Conservation (phyloP, 2,888 invertebrate species). For the Microctonus aethiopoides region DNA sequence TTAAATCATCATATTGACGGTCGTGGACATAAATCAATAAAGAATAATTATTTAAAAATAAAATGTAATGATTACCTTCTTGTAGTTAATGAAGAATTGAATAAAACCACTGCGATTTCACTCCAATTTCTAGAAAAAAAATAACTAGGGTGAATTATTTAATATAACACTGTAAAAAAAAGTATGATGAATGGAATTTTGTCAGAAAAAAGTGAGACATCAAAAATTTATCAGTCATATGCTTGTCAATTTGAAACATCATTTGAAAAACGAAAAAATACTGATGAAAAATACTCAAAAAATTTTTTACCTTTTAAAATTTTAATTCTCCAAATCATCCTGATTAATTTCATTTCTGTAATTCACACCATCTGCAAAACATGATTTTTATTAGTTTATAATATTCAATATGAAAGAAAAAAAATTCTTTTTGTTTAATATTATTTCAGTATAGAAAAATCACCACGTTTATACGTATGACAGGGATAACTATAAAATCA, state of each 20-base stretch:
- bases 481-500: constrained; percentile 61
- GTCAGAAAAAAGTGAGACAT: not conserved
- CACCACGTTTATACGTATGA: constrained; percentile 57
- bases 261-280: not conserved
- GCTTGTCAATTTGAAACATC: not conserved
- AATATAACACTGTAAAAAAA: not conserved
- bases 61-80: not conserved
- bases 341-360: no score
- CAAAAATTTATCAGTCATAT: not conserved
- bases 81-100: not conserved
- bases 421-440: not conserved
- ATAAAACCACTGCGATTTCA: no score
- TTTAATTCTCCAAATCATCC: no score
- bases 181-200: not conserved
- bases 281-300: no score
- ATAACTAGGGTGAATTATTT: not conserved
- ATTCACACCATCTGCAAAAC: no score
- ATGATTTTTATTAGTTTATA: not conserved
- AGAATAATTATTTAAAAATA: not conserved
- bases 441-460: constrained; percentile 50
- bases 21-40: no score
- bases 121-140: not conserved
- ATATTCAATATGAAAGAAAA: not conserved
- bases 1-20: not conserved
- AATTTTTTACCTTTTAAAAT: no score